Evolutionary conservation across 1,140 invertebrate species (phyloP).

Genomic region (Eumeta japonica): DNA sequence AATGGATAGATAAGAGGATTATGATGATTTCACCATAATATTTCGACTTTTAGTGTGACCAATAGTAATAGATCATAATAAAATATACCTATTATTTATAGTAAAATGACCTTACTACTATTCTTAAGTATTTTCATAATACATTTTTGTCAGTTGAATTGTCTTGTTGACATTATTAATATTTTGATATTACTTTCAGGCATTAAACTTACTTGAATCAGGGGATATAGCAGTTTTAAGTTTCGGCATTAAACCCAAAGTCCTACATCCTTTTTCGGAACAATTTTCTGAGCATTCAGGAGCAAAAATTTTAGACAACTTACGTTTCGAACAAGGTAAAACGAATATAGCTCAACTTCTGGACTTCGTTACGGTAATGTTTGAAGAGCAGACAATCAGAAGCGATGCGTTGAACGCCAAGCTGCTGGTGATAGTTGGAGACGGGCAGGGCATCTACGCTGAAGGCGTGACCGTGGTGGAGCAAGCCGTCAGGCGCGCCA

Average conservation of each 20-base stretch:
- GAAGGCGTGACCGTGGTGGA: constrained; percentile 80
- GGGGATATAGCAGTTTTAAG: constrained; percentile 89
- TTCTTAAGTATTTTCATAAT: constrained; percentile 4
- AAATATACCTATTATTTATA: neutral
- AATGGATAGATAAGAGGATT: too few species aligned
- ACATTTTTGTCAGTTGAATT: constrained; percentile 4
- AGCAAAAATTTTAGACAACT: constrained; percentile 71
- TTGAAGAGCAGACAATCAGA: constrained; percentile 58
- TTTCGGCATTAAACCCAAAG: constrained; percentile 83
- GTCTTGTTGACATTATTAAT: constrained; percentile 4
- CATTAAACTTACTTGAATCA: constrained; percentile 88
- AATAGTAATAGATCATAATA: too few species aligned
- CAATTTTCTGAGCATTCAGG: constrained; percentile 83
- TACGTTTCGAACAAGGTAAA: constrained; percentile 79
- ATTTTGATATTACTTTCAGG: constrained; percentile 55
- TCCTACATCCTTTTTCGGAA: constrained; percentile 84
- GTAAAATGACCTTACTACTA: constrained; percentile 2
- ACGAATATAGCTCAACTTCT: constrained; percentile 80
- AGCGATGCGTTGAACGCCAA: constrained; percentile 72
- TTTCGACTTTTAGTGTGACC: too few species aligned
- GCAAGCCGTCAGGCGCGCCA: constrained; percentile 76
- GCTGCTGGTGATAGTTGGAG: constrained; percentile 88
- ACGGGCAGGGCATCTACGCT: constrained; percentile 90
- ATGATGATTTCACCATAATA: too few species aligned
- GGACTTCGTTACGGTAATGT: constrained; percentile 73